Percentiles rank a stretch among this genome's conserved stretches.
These are phyloP conservation scores for Centropus bengalensis DNA, from an alignment of 2,113 vertebrate species.

Conservation along the genomic window DNA sequence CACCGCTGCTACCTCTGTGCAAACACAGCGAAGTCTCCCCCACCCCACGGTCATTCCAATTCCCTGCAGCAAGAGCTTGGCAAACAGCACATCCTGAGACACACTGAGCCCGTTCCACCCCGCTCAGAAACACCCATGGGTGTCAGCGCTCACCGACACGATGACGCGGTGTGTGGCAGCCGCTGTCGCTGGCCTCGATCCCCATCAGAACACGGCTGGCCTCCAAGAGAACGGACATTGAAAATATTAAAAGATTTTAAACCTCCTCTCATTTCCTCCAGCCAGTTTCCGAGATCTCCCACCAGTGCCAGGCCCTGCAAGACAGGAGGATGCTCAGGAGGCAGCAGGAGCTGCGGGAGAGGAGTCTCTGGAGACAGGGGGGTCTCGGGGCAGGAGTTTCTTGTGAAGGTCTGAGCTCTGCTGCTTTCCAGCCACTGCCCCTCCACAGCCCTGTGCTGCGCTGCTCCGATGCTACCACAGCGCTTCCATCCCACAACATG, in stretches of 20 bases:
- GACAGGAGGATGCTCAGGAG: neutral
- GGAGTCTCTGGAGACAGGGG: neutral
- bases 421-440: accelerated
- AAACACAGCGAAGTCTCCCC: neutral
- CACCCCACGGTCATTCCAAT: accelerated
- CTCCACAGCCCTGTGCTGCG: neutral
- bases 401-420: neutral
- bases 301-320: neutral
- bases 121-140: accelerated
- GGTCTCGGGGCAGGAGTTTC: neutral
- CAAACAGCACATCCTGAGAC: neutral
- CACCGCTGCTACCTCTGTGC: neutral
- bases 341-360: neutral
- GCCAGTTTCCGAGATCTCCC: neutral
- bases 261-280: neutral
- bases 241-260: neutral
- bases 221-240: neutral
- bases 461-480: neutral
- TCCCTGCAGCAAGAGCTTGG: neutral
- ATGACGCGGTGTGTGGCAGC: neutral
- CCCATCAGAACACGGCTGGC: neutral
- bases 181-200: neutral
- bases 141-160: neutral
- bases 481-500: accelerated
- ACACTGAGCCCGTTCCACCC: neutral